Conservation (phyloP, 2,888 invertebrate genomes). For the Drosophila greeni region DNA sequence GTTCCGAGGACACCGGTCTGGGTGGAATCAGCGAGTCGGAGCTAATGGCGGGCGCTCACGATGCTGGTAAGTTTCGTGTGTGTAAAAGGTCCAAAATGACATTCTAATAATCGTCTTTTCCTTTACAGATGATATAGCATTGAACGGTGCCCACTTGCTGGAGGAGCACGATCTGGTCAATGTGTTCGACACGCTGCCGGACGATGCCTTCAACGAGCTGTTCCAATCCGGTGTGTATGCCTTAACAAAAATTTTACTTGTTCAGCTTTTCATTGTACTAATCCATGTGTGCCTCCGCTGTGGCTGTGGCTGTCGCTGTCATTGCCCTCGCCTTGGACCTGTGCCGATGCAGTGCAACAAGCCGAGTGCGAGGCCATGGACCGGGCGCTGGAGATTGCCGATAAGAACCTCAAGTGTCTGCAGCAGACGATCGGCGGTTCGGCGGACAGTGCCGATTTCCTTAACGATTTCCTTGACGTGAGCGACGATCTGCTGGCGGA, state of each 20-base stretch:
- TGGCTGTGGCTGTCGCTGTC: conserved; percentile 25
- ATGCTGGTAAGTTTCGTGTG: conserved; percentile 68
- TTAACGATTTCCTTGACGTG: conserved; percentile 77
- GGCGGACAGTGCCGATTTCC: conserved; percentile 71
- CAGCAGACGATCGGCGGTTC: conserved; percentile 81
- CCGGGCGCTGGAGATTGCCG: conserved; percentile 88
- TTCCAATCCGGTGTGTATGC: conserved; percentile 82
- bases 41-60: conserved; percentile 80
- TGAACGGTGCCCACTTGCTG: conserved; percentile 81
- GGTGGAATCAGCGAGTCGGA: conserved; percentile 82
- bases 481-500: conserved; percentile 77
- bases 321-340: conserved; percentile 25
- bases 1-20: conserved; percentile 82
- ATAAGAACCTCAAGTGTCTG: conserved; percentile 85
- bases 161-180: conserved; percentile 88
- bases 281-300: conserved; percentile 64
- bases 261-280: conserved; percentile 65
- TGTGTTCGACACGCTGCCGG: conserved; percentile 87
- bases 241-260: conserved; percentile 53
- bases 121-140: conserved; percentile 80
- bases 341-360: conserved; percentile 79
- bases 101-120: background rate
- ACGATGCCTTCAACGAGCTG: conserved; percentile 90
- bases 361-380: conserved; percentile 94
- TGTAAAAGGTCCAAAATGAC: background rate